Base-by-base conservation (phyloP, 2,888 invertebrate genomes). In the Pammene fasciana region DNA sequence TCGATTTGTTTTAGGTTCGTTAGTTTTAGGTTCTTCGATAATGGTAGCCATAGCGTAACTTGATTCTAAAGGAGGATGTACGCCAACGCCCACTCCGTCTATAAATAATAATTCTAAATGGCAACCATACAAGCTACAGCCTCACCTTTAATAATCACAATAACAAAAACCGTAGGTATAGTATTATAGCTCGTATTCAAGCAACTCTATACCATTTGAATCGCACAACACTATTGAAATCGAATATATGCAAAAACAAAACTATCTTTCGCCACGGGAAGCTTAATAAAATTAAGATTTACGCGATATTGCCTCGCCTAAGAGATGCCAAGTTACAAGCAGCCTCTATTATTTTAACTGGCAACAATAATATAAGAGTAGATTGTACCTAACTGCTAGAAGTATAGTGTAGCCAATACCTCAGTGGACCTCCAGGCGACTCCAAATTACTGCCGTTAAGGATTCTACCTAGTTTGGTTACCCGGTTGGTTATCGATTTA, bases 281-380 rank as follows among this genome's bases (percentile, higher is more conserved):
- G 68, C 64, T 50, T 52, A 68, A 68, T 68, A 68, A 68, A 68
- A 59, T 68, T 57, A 45, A 68, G 64, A 68, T 68, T 68, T 68
- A 68, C 57, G 64, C 18, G 68, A 64, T 59, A 56, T 64, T 18
- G 54, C 68, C 41, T 52, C 57, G 50, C 64, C 59, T 50, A 65
- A 59, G 64, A 64, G 68, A 65, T 59, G 64, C 45, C 57, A 65
- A 54, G 64, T 64, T 64, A 55, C 56, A 78, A 77, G 72, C 73
- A 82, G 78, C 76, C 78, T 81, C 82, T 79, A 82, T 81, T 82
- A 79, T 76, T 75, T 72, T 71, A 76, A 77, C 78, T 73, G 74
- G 78, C 82, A 82, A 82, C 83, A 83, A 80, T 81, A 79, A 81
- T 80, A 68, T 59, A 52, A 65, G 45, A 64, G 57, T 78, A 78